Percentiles rank a stretch among this genome's conserved stretches.
These are phyloP conservation scores for Discoglossus pictus DNA, from an alignment of 2,797 vertebrate genomes.

Conservation along the genomic window DNA sequence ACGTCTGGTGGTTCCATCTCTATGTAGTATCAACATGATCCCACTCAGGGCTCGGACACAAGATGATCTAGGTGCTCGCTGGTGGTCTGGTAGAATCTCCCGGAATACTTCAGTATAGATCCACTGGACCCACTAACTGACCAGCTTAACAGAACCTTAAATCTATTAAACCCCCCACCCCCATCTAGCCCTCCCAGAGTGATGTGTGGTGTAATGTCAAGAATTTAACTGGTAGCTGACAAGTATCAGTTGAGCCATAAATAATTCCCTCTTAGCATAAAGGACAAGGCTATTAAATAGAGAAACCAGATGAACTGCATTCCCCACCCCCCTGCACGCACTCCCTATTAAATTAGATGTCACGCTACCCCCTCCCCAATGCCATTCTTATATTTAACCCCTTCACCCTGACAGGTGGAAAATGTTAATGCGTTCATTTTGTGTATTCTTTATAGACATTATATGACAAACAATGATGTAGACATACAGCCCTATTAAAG, in stretches of 20 bases:
- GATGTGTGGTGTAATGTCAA: slow-evolving; percentile 35
- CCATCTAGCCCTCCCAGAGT: slow-evolving; percentile 1
- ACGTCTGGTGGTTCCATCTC: too few relatives aligned
- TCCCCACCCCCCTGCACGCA: slow-evolving; percentile 37
- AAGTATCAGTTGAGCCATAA: slow-evolving; percentile 47
- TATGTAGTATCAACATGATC: too few relatives aligned
- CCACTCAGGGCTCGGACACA: too few relatives aligned
- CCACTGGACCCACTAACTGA: too few relatives aligned
- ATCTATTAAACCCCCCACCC: neutral
- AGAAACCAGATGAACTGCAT: slow-evolving; percentile 49
- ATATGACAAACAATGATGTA: too few relatives aligned
- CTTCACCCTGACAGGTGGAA: neutral
- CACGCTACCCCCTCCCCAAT: slow-evolving; percentile 35
- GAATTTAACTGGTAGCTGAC: slow-evolving; percentile 42
- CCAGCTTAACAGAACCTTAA: too few relatives aligned
- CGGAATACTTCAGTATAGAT: too few relatives aligned
- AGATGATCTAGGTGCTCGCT: too few relatives aligned
- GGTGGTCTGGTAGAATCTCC: too few relatives aligned
- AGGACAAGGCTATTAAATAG: slow-evolving; percentile 45
- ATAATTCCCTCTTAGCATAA: slow-evolving; percentile 43
- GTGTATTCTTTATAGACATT: too few relatives aligned
- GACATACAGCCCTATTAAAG: too few relatives aligned
- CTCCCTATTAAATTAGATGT: slow-evolving; percentile 47
- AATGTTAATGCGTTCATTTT: too few relatives aligned
- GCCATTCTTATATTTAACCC: slow-evolving; percentile 38